These are phyloP conservation scores for Drosophila formosana DNA, from an alignment of 2,888 invertebrate genomes.

Conservation along the genomic window DNA sequence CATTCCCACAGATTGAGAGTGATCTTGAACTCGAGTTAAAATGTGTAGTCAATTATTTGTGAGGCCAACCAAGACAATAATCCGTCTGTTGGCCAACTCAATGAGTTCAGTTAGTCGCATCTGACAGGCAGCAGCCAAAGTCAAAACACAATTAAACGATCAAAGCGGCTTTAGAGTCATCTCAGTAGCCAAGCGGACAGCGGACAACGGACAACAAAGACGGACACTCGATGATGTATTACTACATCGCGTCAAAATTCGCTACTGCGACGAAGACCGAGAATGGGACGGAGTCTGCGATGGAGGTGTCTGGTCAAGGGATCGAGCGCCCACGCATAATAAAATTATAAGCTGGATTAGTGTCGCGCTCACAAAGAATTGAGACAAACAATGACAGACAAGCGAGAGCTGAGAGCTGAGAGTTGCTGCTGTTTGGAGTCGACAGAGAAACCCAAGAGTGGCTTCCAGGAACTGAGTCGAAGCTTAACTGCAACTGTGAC, in stretches of 20 bases:
- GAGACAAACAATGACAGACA: constrained; percentile 78
- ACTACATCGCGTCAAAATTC: constrained; percentile 64
- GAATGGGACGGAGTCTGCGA: not conserved
- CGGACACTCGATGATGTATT: constrained; percentile 68
- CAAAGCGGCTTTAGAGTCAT: constrained; percentile 50
- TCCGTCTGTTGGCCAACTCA: constrained; percentile 22
- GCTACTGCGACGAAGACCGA: constrained; percentile 58
- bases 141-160: constrained; percentile 68
- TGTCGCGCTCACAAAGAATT: constrained; percentile 70
- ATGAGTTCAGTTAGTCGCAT: not conserved
- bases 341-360: constrained; percentile 82
- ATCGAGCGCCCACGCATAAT: constrained; percentile 59
- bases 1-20: not conserved
- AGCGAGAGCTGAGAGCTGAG: not conserved
- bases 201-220: not conserved
- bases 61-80: constrained; percentile 22
- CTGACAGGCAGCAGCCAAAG: constrained; percentile 5
- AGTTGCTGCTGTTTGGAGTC: not conserved
- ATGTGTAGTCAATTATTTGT: constrained; percentile 41
- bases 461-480: constrained; percentile 60
- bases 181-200: not conserved
- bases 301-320: not conserved
- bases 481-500: constrained; percentile 65
- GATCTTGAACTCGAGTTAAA: constrained; percentile 15
- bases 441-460: constrained; percentile 25